Percentiles rank a stretch among this genome's conserved stretches.
Evolutionary conservation across 2,797 vertebrate genomes (phyloP).

Genomic region (Onychomys leucogaster): DNA sequence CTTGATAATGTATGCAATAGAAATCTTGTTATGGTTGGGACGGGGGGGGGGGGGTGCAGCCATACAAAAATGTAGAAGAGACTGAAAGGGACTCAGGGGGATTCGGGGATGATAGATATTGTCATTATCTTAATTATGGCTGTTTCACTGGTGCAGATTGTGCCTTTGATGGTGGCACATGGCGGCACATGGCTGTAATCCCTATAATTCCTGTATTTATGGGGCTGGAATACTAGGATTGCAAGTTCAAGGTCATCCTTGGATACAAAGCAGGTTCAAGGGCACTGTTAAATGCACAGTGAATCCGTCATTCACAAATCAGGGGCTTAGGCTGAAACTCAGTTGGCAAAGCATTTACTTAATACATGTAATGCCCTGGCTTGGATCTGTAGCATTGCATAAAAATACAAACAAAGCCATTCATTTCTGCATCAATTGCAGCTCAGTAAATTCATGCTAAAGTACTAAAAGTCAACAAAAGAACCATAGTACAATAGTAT

Average conservation of each 20-base stretch:
- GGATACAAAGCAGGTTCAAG: neutral
- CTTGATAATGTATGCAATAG: slow-evolving; percentile 1
- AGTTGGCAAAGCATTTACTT: neutral
- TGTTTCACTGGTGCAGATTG: neutral
- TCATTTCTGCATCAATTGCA: slow-evolving; percentile 17
- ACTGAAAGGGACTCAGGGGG: neutral
- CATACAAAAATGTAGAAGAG: neutral
- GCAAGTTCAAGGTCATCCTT: neutral
- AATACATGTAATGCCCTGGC: neutral
- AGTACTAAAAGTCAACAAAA: neutral
- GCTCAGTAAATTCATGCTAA: neutral
- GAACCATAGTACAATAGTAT: neutral
- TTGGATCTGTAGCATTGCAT: neutral
- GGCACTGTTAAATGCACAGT: neutral
- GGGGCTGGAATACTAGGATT: neutral
- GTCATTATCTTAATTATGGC: neutral
- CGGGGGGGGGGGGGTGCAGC: neutral
- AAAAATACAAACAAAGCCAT: neutral
- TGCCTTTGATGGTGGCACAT: neutral
- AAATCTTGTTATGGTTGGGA: neutral
- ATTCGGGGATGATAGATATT: neutral
- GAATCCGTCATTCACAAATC: neutral
- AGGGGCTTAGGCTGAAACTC: neutral
- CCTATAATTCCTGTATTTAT: neutral
- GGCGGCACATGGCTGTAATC: neutral